A percentile compares a stretch with the other conserved stretches of the same genome.
These are phyloP conservation scores for Mus minutoides DNA, from an alignment of 2,797 vertebrate species.

Conservation along the genomic window DNA sequence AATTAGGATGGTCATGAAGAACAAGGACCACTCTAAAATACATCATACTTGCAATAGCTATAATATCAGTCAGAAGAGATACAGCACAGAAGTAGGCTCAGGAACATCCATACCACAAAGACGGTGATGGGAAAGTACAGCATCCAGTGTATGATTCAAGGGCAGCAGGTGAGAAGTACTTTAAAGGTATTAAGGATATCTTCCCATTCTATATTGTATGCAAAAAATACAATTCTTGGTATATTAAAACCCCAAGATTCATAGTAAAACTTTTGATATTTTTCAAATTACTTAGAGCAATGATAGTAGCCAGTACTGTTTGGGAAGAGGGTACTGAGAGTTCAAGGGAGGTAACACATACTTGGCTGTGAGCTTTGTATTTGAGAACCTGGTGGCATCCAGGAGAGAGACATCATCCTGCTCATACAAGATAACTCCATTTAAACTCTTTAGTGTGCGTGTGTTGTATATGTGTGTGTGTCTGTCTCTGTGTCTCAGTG, in stretches of 20 bases:
- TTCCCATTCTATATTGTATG: not conserved
- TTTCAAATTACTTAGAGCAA: not conserved
- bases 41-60: not conserved
- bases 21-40: not conserved
- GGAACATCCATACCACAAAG: not conserved
- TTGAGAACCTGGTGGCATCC: not conserved
- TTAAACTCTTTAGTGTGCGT: not conserved
- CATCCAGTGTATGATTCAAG: not conserved
- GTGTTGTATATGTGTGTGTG: not conserved
- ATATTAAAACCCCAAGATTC: not conserved
- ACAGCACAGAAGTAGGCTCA: not conserved
- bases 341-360: not conserved
- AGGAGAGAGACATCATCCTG: not conserved
- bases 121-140: not conserved
- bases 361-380: not conserved
- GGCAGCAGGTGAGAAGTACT: not conserved
- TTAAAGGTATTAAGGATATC: not conserved
- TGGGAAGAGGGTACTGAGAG: not conserved
- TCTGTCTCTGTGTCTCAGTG: not conserved
- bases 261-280: not conserved
- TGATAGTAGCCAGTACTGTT: not conserved
- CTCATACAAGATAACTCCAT: not conserved
- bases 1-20: not conserved
- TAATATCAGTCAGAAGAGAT: not conserved
- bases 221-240: not conserved